These are phyloP conservation scores for Potorous gilbertii DNA, from an alignment of 2,797 vertebrate genomes.

Conservation along the genomic window DNA sequence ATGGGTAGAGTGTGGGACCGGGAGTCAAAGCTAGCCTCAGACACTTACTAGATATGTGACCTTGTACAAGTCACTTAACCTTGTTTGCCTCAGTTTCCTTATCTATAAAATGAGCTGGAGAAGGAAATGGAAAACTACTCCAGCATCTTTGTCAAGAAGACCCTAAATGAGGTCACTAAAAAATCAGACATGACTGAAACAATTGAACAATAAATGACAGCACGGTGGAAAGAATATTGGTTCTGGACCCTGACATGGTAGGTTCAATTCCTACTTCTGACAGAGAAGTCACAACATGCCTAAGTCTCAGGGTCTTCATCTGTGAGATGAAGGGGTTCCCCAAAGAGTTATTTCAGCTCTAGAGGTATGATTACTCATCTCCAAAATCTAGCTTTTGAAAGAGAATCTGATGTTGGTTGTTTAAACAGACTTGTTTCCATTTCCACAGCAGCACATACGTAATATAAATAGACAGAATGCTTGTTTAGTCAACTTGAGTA, in stretches of 20 bases:
- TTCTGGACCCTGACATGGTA: not conserved
- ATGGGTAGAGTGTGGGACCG: not conserved
- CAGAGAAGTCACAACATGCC: not conserved
- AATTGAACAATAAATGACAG: not conserved
- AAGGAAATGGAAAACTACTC: not conserved
- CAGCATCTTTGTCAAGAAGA: not conserved
- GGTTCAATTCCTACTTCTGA: not conserved
- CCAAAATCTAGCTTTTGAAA: not conserved
- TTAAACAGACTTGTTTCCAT: not conserved
- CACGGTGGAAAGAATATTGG: not conserved
- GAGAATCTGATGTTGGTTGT: not conserved
- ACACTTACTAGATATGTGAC: not conserved
- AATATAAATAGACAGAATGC: constrained; percentile 18
- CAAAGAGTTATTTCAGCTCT: not conserved
- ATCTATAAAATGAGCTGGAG: not conserved
- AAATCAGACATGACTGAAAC: not conserved
- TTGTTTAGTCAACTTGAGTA: constrained; percentile 54
- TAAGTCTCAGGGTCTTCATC: not conserved
- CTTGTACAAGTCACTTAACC: not conserved
- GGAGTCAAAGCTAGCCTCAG: not conserved
- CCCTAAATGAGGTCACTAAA: not conserved
- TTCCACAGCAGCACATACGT: not conserved
- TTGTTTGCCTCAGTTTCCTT: not conserved
- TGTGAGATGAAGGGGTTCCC: not conserved
- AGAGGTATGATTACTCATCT: not conserved